These are phyloP conservation scores for Tonatia bakeri DNA, from an alignment of 2,113 vertebrate species.

Conservation along the genomic window DNA sequence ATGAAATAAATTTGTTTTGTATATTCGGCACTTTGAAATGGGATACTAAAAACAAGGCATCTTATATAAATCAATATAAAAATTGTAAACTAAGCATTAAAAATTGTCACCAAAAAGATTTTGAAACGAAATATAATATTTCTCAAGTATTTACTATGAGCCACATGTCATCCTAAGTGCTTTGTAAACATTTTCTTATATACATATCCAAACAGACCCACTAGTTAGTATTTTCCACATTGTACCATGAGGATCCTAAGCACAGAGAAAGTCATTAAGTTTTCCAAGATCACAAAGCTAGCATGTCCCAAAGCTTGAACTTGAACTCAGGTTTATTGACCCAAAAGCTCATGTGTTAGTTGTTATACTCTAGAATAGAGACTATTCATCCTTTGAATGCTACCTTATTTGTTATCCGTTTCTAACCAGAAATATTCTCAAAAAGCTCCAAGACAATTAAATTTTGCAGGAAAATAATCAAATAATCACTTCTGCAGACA, in stretches of 20 bases:
- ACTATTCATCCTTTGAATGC: not conserved
- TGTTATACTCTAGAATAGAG: not conserved
- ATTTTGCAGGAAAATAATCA: not conserved
- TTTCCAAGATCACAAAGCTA: not conserved
- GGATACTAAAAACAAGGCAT: not conserved
- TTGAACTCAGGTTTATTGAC: not conserved
- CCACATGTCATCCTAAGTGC: not conserved
- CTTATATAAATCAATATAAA: not conserved
- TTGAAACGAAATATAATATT: not conserved
- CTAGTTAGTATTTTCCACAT: not conserved
- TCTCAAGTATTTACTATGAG: not conserved
- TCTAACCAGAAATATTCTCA: not conserved
- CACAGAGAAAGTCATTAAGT: not conserved
- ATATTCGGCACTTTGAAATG: not conserved
- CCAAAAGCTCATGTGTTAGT: not conserved
- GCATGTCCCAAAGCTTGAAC: not conserved
- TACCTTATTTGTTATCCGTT: not conserved
- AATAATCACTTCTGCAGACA: not conserved
- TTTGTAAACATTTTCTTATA: not conserved
- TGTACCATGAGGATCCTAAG: constrained; percentile 4
- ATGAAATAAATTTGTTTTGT: constrained; percentile 4
- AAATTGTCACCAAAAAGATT: not conserved
- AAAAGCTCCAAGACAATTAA: not conserved
- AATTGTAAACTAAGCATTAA: not conserved
- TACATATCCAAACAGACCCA: not conserved